Percentiles rank a stretch among this genome's conserved stretches.
Conservation (phyloP, 2,888 invertebrate genomes). For the Brachyptera putata region DNA sequence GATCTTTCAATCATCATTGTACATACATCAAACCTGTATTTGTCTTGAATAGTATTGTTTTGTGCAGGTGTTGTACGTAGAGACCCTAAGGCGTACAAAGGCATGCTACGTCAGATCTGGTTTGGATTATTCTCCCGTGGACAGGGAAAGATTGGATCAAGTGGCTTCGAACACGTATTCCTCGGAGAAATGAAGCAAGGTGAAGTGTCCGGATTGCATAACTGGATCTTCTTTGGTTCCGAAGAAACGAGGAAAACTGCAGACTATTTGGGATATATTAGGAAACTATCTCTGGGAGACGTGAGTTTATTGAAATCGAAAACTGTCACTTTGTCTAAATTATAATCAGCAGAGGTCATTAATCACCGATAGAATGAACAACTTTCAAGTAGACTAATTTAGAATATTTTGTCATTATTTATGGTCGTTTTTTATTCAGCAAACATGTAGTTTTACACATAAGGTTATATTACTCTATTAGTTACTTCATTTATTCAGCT, state of each 20-base stretch:
- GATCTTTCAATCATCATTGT: too few species aligned
- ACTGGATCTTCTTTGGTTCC: slow-evolving; percentile 81
- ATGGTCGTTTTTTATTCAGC: too few species aligned
- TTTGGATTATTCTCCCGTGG: slow-evolving; percentile 79
- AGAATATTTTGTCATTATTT: too few species aligned
- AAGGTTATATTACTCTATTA: too few species aligned
- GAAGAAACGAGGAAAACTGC: slow-evolving; percentile 67
- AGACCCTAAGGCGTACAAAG: slow-evolving; percentile 65
- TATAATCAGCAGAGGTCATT: too few species aligned
- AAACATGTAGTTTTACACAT: too few species aligned
- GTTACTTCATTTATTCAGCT: too few species aligned
- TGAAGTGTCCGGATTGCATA: slow-evolving; percentile 79
- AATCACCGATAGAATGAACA: too few species aligned
- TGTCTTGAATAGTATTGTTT: too few species aligned
- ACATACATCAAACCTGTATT: too few species aligned
- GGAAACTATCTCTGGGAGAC: slow-evolving; percentile 63
- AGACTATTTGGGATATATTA: slow-evolving; percentile 77
- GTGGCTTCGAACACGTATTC: slow-evolving; percentile 91
- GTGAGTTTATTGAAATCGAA: slow-evolving; percentile 57
- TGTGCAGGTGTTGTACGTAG: slow-evolving; percentile 54
- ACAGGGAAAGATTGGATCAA: slow-evolving; percentile 74
- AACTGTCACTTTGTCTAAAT: too few species aligned
- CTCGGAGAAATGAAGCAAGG: slow-evolving; percentile 79
- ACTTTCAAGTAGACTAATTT: too few species aligned
- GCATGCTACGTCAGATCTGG: slow-evolving; percentile 70